Base-by-base conservation (phyloP, 2,113 vertebrate genomes). In the Aplodontia rufa region DNA sequence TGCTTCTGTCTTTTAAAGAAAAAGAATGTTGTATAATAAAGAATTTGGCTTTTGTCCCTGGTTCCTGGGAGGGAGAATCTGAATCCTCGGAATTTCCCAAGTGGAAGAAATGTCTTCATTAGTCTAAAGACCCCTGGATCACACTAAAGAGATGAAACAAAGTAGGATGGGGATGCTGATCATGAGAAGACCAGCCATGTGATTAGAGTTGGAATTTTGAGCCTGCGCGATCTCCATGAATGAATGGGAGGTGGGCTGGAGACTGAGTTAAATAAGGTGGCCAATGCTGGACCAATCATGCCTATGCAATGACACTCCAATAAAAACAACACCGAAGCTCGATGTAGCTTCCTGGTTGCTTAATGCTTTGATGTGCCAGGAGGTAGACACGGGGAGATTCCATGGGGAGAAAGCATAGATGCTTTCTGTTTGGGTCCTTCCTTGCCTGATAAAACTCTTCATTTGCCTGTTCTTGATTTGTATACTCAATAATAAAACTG, bases 1-100 rank as follows among this genome's bases (percentile, higher is more conserved):
- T 66, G 83, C n/a, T 87, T 95, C 96, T 94, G 17, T 14, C 97
- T 97, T 98, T 97, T 64, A 64, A 98, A 98, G 97, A 58, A 72
- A 42, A 87, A 22, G 12, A 55, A 19, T 26, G 37, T 35, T 30
- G 5, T 51, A 17, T 49, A 55, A 45, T 72, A 72, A 72, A 87
- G 51, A 60, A 60, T 13, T 58, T 42, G 35, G 62, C 6, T n/a
- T 84, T 68, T 84, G 8, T 60, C 58, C 8, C 58, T 60, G 58
- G 58, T 28, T 60, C 58, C 58, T 60, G 24, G 24, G 9, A 40
- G 14, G 62, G 35, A 69, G 22, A 85, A 83, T 83, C 5, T 45
- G 69, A 84, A 53, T 53, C 47, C 49, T 69, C 7, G 47, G 64
- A 85, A 37, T 86, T 58, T 86, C 22, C 24, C 10, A 71, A 71